Base-by-base conservation (phyloP, 2,797 vertebrate species). In the Sebastolobus altivelis region DNA sequence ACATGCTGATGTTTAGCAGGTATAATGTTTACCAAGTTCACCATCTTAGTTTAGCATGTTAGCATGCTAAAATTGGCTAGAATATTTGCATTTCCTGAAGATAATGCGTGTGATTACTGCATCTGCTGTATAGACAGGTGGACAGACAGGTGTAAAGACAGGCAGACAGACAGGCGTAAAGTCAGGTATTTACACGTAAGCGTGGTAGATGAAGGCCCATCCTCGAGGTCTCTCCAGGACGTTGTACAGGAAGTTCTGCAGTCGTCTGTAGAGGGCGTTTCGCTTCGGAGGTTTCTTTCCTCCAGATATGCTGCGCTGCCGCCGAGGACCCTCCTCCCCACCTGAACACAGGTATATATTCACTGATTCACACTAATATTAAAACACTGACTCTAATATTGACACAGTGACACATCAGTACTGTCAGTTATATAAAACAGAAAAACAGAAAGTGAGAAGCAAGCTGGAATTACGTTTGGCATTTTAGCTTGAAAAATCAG, bases 201-300 rank as follows among this genome's bases (percentile, higher is more conserved):
- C 98, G 88, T 99, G 98, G 93, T 99, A 99, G 93, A 99, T 96
- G 95, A 99, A 99, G 75, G 98, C 98, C 98, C 98, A 99, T 86
- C 98, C 98, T 62, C 98, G 94, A 43, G 98, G 98, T 91, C 98
- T 95, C 94, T 99, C 98, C 94, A 99, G 90, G 68, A 98, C 98
- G 67, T 99, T 99, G 96, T 99, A 99, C 63, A 99, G 97, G 92
- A 98, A 98, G 96, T 98, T 99, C 95, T 99, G 98, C 92, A 99
- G 96, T 61, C 97, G 96, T 87, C 98, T 96, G 94, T 99, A 99
- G 85, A 98, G 95, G 55, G 98, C 98, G 81, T 99, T 99, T 90
- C 98, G 93, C 87, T 98, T 99, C 0, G 97, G 97, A 71, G 97
- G 97, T 83, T 96, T 97, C 83, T 96, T 96, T 62, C 96, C 96